Evolutionary conservation across 2,888 invertebrate genomes (phyloP), one percentile per base, ranked within the genome.

Genomic region (Philonicus albiceps): DNA sequence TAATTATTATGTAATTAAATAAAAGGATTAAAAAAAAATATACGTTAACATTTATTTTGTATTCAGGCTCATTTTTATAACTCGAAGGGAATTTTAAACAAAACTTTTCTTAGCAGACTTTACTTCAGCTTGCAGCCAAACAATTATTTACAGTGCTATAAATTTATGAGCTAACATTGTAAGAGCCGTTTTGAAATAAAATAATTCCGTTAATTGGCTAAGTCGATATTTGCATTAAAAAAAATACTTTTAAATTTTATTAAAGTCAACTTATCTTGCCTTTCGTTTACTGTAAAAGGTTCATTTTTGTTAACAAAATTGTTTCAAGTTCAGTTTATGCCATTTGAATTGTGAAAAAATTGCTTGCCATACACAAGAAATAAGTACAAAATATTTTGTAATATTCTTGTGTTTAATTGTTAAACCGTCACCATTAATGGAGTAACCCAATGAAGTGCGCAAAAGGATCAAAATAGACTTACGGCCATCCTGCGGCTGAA

Each of bases 401-500:
- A 76, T 16, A 16, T 80, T 80, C 30, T 80, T 43, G n/a, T 40
- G 78, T 3, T 40, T 78, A 19, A 19, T 40, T 49, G 31, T 22
- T n/a, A n/a, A 76, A 76, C 76, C 80, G 22, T 27, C 80, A 53
- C 80, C 49, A 80, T 49, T 34, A 81, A 81, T 81, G 81, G 81
- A 64, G 13, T 31, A 55, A 31, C 81, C 81, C 81, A 81, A 81
- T 81, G 55, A 31, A 64, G 31, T 78, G 30, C 13, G 49, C 49
- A 49, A 49, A 78, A 43, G 37, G 78, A 78, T 55, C 16, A 81
- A 81, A 81, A 75, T 86, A 87, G 89, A 92, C 92, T 92, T 92
- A 92, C 92, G 90, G 90, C 91, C 90, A 89, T 91, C 91, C 89
- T 89, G 90, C 88, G 85, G 34, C 72, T 87, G 86, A 19, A 76